Percentiles rank a stretch among this genome's conserved stretches.
These are phyloP conservation scores for Yponomeuta evonymella DNA, from an alignment of 2,888 invertebrate genomes.

Conservation along the genomic window DNA sequence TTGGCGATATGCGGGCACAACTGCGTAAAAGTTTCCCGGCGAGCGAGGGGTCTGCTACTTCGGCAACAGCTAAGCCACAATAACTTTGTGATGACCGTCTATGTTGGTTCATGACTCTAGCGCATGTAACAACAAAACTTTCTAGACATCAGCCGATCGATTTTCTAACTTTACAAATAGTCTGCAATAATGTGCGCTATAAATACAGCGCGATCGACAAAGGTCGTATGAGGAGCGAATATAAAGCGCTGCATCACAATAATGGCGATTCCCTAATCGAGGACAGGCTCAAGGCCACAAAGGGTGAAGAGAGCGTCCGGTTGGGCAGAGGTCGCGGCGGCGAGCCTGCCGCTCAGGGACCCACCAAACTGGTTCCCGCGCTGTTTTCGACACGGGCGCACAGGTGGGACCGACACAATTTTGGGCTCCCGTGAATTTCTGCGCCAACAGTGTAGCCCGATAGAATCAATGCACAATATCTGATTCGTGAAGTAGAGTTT, in stretches of 20 bases:
- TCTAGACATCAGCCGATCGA: not conserved
- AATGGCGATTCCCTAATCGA: slow-evolving; percentile 26
- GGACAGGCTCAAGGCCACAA: slow-evolving; percentile 57
- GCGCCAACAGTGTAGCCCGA: not conserved
- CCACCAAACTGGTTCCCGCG: slow-evolving; percentile 47
- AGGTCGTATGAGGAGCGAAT: not conserved
- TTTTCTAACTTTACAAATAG: not conserved
- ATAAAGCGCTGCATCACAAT: slow-evolving; percentile 12
- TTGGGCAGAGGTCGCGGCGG: slow-evolving; percentile 59
- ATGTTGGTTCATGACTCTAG: not conserved
- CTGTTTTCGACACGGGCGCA: slow-evolving; percentile 39
- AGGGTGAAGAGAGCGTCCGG: slow-evolving; percentile 51
- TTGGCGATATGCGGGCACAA: too few species aligned
- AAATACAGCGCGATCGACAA: not conserved
- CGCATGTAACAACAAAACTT: not conserved
- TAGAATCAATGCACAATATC: not conserved
- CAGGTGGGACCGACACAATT: slow-evolving; percentile 27
- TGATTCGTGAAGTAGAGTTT: too few species aligned
- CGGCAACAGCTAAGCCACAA: not conserved
- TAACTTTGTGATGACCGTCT: not conserved
- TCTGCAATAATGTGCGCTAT: not conserved
- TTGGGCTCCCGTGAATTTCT: slow-evolving; percentile 8
- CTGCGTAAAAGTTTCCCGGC: not conserved
- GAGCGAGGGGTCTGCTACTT: not conserved
- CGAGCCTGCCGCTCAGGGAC: slow-evolving; percentile 44